These are phyloP conservation scores for Oreochromis mossambicus DNA, from an alignment of 2,797 vertebrate genomes.

Conservation along the genomic window DNA sequence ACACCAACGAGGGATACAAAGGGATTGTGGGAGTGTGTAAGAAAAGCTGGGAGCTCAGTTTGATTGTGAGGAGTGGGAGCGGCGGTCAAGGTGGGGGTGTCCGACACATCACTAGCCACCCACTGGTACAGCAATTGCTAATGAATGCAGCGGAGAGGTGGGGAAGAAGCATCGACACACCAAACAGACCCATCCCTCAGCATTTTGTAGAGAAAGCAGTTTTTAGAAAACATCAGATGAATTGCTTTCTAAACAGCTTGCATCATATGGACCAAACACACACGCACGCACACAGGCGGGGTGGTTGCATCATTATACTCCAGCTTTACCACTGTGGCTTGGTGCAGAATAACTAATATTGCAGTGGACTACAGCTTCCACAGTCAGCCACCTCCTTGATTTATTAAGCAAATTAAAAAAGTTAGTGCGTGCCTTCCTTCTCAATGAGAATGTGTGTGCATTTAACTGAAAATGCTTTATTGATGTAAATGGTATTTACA, in stretches of 20 bases:
- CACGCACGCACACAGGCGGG: not conserved
- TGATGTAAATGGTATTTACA: constrained; percentile 8
- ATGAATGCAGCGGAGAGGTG: constrained; percentile 30
- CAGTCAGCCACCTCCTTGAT: constrained; percentile 43
- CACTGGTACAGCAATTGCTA: constrained; percentile 40
- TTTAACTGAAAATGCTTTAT: constrained; percentile 50
- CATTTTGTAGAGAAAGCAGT: constrained; percentile 54
- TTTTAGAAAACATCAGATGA: constrained; percentile 50
- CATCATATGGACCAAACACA: not conserved
- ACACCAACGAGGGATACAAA: not conserved
- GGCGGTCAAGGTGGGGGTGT: not conserved
- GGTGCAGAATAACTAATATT: constrained; percentile 12
- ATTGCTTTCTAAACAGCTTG: constrained; percentile 7
- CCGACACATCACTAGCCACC: constrained; percentile 49
- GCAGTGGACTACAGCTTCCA: constrained; percentile 12
- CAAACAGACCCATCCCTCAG: constrained; percentile 21
- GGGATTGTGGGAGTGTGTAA: constrained; percentile 12
- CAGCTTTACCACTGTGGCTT: constrained; percentile 1
- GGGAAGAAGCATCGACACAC: not conserved
- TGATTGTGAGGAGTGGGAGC: constrained; percentile 4
- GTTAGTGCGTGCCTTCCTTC: not conserved
- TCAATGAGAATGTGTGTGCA: not conserved
- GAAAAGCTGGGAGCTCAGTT: constrained; percentile 14
- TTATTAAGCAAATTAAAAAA: constrained; percentile 65
- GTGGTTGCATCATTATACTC: constrained; percentile 12